Percentiles rank a stretch among this genome's conserved stretches.
These are phyloP conservation scores for Caenorhabditis afra DNA, from an alignment of 2,888 invertebrate species.

Conservation along the genomic window DNA sequence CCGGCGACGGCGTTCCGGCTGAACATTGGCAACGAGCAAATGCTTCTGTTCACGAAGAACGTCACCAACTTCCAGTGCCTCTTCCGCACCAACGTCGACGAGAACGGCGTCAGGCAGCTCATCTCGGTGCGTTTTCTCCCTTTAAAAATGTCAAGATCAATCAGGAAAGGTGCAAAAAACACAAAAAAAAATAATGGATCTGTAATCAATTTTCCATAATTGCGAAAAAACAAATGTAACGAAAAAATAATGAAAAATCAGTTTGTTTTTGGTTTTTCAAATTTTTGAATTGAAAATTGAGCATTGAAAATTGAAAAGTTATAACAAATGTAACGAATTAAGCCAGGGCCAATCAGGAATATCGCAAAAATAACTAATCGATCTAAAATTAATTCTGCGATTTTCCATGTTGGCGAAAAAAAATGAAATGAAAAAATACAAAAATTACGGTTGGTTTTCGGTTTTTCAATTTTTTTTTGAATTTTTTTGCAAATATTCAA, in stretches of 20 bases:
- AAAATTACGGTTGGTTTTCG: neutral
- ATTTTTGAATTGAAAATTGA: no score
- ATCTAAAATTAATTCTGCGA: no score
- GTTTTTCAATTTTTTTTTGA: neutral
- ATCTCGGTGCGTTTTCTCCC: constrained; percentile 19
- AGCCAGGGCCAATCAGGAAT: neutral
- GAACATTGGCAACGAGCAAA: constrained; percentile 31
- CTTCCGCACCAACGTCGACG: constrained; percentile 33
- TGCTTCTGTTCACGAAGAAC: constrained; percentile 8
- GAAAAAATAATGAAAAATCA: neutral
- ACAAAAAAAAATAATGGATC: neutral
- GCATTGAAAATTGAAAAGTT: no score
- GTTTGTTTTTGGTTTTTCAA: neutral
- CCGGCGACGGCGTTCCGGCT: constrained; percentile 36
- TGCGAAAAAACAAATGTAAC: neutral
- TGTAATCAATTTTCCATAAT: no score
- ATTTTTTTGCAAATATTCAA: no score
- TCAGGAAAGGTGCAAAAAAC: neutral
- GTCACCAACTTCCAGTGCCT: constrained; percentile 31
- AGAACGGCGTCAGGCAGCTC: constrained; percentile 10
- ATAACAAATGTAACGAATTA: no score
- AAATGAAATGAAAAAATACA: neutral
- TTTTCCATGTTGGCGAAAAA: no score
- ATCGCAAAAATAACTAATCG: neutral
- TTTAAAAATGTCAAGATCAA: constrained; percentile 6